Evolutionary conservation across 2,113 vertebrate species (phyloP).

Genomic region (Thymallus thymallus): DNA sequence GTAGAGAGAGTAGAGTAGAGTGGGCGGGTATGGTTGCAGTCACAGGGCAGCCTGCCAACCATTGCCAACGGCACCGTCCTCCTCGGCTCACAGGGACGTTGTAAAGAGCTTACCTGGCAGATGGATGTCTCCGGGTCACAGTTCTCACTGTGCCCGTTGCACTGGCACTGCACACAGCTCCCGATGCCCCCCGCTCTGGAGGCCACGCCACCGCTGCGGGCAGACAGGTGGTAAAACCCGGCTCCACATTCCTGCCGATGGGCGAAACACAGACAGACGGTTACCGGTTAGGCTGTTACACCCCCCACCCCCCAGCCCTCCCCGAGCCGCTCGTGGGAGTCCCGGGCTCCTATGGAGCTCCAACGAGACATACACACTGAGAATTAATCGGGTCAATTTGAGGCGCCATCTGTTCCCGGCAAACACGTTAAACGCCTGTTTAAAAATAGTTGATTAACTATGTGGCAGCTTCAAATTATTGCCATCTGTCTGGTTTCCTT

Average conservation of each 20-base stretch:
- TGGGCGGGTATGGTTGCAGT: not conserved
- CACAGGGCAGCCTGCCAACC: not conserved
- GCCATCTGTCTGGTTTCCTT: constrained; percentile 1
- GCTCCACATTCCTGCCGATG: constrained; percentile 81
- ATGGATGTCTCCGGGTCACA: constrained; percentile 90
- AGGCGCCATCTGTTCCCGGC: constrained; percentile 74
- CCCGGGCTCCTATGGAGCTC: not conserved
- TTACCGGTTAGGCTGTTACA: not conserved
- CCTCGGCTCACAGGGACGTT: no score
- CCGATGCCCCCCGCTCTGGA: constrained; percentile 79
- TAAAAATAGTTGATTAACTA: constrained; percentile 78
- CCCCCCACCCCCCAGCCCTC: not conserved
- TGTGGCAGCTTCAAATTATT: constrained; percentile 28
- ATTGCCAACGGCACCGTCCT: no score
- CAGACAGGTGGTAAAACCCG: constrained; percentile 86
- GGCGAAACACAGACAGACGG: constrained; percentile 32
- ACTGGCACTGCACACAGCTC: constrained; percentile 88
- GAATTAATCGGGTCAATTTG: constrained; percentile 69
- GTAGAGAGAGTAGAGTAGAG: not conserved
- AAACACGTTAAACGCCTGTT: constrained; percentile 71
- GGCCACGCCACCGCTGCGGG: constrained; percentile 46
- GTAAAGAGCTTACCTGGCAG: constrained; percentile 82
- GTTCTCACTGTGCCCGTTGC: constrained; percentile 84
- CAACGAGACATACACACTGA: constrained; percentile 14
- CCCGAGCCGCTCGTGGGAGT: not conserved